These are phyloP conservation scores for Drosophila nigricruria DNA, from an alignment of 2,888 invertebrate species.

Conservation along the genomic window DNA sequence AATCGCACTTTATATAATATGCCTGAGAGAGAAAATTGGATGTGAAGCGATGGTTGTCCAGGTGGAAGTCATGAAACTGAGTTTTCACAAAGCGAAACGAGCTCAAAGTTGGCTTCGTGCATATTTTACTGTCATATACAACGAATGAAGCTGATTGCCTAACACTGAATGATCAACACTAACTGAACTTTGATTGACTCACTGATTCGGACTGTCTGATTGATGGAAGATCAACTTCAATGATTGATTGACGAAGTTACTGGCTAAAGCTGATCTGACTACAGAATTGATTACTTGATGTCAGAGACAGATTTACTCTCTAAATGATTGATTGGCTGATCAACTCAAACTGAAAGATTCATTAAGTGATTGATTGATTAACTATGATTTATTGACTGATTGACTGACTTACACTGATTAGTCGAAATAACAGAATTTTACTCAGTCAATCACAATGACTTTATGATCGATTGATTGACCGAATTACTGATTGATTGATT, in stretches of 20 bases:
- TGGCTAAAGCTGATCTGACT: background rate
- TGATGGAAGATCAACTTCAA: background rate
- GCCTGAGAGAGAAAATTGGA: background rate
- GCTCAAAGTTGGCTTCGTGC: background rate
- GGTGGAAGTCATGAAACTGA: background rate
- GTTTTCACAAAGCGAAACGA: background rate
- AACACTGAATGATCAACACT: background rate
- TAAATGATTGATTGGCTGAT: background rate
- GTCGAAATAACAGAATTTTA: background rate
- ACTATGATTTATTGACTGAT: background rate
- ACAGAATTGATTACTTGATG: too few species aligned
- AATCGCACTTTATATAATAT: conserved; percentile 1
- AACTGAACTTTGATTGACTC: background rate
- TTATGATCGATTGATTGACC: background rate
- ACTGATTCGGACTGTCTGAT: background rate
- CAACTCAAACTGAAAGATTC: background rate
- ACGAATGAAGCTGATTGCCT: background rate
- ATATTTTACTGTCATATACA: background rate
- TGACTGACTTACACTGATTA: background rate
- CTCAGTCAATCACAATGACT: too few species aligned
- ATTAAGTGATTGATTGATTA: too few species aligned
- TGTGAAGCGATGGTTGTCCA: background rate
- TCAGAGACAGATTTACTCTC: too few species aligned
- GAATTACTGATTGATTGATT: background rate
- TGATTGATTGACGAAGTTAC: background rate